Evolutionary conservation across 2,797 vertebrate genomes (phyloP), one percentile per base, ranked within the genome.

Genomic region (Micropoecilia bifurca): DNA sequence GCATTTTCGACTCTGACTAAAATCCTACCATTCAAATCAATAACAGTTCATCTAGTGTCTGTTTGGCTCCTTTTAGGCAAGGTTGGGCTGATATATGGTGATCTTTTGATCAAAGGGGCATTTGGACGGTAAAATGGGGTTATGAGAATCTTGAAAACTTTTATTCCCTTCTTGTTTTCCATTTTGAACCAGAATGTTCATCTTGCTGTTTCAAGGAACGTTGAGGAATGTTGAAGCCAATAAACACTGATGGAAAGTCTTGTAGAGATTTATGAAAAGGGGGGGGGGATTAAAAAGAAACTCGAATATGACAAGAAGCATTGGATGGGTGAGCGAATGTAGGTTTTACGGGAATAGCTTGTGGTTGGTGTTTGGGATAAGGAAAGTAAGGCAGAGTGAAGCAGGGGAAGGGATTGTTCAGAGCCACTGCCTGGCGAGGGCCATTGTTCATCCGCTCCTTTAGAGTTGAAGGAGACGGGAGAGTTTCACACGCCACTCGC

Each of bases 401-500:
- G 86, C 83, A 75, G 84, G 90, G 91, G 87, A 91, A 94, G 91
- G 93, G 90, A 96, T 96, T 96, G 95, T 95, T 92, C 73, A 33
- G 94, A 92, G 94, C 94, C 96, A 96, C 96, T 92, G 96, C 96
- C 94, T 96, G 95, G 96, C 93, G 95, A 95, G 95, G 93, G 91
- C 95, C 95, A 97, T 97, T 97, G 97, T 97, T 96, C 96, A 95
- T 96, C 96, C 94, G 95, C 96, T 94, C 90, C 96, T 94, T 96
- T 97, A 94, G 92, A 96, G 95, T 94, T 85, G 88, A 95, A 96
- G 96, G 96, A 96, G 95, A 89, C 95, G 95, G 96, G 95, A 95
- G 95, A 91, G 94, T 94, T 98, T 98, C 97, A 97, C 97, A 97
- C 96, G 96, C 97, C 96, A 97, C 96, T 96, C 90, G 92, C 92